Evolutionary conservation across 2,113 vertebrate genomes (phyloP).

Genomic region (Xenopus borealis): DNA sequence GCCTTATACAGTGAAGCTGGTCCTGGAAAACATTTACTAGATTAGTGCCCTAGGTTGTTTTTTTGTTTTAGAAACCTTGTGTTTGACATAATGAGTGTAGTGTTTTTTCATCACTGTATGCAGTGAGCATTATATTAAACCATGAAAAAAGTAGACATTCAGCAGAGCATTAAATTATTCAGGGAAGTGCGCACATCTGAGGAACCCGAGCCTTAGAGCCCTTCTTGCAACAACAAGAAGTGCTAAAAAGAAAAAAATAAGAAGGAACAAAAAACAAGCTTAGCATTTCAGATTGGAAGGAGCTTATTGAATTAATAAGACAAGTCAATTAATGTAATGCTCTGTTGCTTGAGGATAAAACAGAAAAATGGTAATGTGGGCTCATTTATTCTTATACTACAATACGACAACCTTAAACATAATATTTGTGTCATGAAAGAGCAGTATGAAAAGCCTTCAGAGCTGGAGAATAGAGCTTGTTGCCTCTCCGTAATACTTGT

Average conservation of each 20-base stretch:
- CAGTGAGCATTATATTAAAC: conserved; percentile 68
- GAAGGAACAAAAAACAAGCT: conserved; percentile 50
- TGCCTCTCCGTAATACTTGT: too few species aligned
- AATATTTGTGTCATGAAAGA: neutral
- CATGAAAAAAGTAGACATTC: conserved; percentile 66
- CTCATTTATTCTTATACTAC: conserved; percentile 58
- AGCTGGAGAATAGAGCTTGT: too few species aligned
- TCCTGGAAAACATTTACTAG: too few species aligned
- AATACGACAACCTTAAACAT: conserved; percentile 35
- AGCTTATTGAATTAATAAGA: conserved; percentile 79
- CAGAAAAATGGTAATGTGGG: conserved; percentile 65
- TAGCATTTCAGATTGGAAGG: conserved; percentile 69
- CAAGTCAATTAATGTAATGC: conserved; percentile 77
- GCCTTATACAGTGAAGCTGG: too few species aligned
- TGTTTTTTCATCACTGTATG: conserved; percentile 60
- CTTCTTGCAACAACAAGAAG: conserved; percentile 61
- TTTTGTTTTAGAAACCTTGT: neutral
- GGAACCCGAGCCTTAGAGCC: conserved; percentile 60
- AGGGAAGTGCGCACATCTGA: conserved; percentile 66
- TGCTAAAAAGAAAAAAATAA: conserved; percentile 56
- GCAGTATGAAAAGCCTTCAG: neutral
- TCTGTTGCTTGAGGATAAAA: conserved; percentile 73
- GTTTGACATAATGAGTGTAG: conserved; percentile 46
- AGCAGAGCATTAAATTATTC: conserved; percentile 65
- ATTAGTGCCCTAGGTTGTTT: neutral